Conservation (phyloP, 2,113 vertebrate species). For the Urocynchramus pylzowi region DNA sequence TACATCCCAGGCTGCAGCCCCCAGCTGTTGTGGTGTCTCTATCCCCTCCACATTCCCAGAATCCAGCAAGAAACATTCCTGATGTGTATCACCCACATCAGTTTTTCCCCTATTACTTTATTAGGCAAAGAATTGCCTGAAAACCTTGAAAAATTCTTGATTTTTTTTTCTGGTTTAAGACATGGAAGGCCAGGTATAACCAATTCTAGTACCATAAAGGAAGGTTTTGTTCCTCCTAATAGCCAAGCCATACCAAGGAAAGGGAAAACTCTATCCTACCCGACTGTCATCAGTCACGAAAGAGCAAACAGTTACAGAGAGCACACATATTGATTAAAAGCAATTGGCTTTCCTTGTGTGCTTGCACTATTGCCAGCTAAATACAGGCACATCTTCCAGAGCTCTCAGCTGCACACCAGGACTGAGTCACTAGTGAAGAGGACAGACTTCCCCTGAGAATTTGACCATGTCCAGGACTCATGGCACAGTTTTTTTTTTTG, state of each 20-base stretch:
- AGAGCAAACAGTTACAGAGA: background rate
- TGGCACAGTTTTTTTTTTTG: background rate
- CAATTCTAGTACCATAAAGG: background rate
- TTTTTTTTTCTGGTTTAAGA: background rate
- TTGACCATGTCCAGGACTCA: background rate
- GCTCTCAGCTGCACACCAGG: background rate
- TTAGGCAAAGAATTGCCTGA: background rate
- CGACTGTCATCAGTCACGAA: background rate
- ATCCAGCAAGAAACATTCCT: background rate
- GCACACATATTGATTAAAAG: background rate
- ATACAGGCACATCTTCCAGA: background rate
- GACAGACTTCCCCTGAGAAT: background rate
- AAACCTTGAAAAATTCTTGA: background rate
- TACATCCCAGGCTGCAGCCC: fast-evolving
- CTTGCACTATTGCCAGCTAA: background rate
- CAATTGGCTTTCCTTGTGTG: background rate
- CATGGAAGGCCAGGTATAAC: background rate
- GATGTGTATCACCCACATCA: background rate
- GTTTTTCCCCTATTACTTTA: background rate
- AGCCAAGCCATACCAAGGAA: background rate
- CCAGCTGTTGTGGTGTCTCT: fast-evolving
- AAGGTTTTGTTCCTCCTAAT: background rate
- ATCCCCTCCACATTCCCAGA: background rate
- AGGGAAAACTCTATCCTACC: background rate
- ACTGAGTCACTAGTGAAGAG: background rate